Evolutionary conservation across 2,797 vertebrate genomes (phyloP), one percentile per base, ranked within the genome.

Genomic region (Scolopax bukidnonensis): DNA sequence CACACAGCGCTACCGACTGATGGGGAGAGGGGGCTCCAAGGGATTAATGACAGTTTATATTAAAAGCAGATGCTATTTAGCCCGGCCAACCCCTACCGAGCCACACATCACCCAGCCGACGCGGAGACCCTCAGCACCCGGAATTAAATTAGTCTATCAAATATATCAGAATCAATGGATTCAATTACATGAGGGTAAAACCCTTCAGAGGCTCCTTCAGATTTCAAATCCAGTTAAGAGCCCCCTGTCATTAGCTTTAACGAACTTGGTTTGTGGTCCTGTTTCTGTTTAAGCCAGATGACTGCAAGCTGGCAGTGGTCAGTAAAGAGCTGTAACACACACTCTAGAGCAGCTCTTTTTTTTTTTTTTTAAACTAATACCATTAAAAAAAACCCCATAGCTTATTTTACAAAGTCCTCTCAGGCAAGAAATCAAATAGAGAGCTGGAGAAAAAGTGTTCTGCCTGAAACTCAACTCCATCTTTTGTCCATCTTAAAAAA

Each of bases 371-470:
- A n/a, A 56, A 40, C 11, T 45, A 50, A 91, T 28, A 50, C 9
- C 9, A 23, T 43, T 76, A 43, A 70, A 40, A 48, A 57, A 33
- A 2, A 2, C 30, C 43, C 21, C 8, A 36, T 16, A 28, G 15
- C 48, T 90, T 64, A 61, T 77, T 87, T 84, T 76, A 64, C 18
- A 47, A 76, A 84, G 30, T 38, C 56, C 21, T 84, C 65, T 73
- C 0, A 2, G 79, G 75, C 65, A 81, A 87, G 63, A 81, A 80
- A 70, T 57, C 48, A 57, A 90, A 56, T 5, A 2, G 16, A 71
- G 41, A 23, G 40, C 56, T 65, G 71, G 19, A 70, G 67, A 21
- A 82, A 79, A 65, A 91, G 25, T 0, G 0, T 36, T 48, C 61
- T 67, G 70, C 57, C 57, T 69, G 57, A 70, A 81, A 41, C 20